Evolutionary conservation across 2,888 invertebrate genomes (phyloP), one percentile per base, ranked within the genome.

Genomic region (Agapetus fuscipes): DNA sequence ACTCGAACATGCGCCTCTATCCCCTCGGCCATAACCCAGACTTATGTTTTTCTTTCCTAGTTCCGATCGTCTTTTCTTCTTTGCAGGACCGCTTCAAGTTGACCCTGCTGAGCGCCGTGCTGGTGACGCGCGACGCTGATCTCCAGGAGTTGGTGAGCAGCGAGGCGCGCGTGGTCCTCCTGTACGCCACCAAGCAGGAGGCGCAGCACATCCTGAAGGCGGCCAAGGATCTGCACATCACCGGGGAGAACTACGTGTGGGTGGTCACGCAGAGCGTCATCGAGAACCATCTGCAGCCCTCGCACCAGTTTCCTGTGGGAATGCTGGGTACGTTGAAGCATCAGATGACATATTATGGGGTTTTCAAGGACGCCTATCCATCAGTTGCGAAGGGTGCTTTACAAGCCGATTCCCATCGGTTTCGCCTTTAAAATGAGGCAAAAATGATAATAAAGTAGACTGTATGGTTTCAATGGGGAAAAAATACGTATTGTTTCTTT

Each of bases 181-280:
- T 95, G 41, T 94, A 94, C 61, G 87, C 88, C 51, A 91, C 90
- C 16, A 74, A 83, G 41, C 84, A 87, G 56, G 91, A 93, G 62
- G 91, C 90, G 14, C 81, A 80, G 44, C 78, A 79, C 54, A 91
- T 93, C 50, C 68, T 94, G 52, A 71, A 75, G 20, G 79, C 79
- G 17, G 89, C 89, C 3, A 72, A 77, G 40, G 79, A 81, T 52
- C 70, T 79, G 51, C 83, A 84, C 50, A 77, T 90, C 46, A 87
- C 85, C 3, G 86, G 86, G 6, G 90, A 91, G 62, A 91, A 91
- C 61, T 94, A 93, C 62, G 88, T 95, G 7, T 95, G 95, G 95
- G 90, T 95, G 41, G 94, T 91, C 13, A 93, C 93, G 34, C 94
- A 95, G 61, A 89, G 88, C 57, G 91, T 91, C 49, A 85, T 93